Evolutionary conservation across 2,113 vertebrate genomes (phyloP), one percentile per base, ranked within the genome.

Genomic region (Osmerus mordax): DNA sequence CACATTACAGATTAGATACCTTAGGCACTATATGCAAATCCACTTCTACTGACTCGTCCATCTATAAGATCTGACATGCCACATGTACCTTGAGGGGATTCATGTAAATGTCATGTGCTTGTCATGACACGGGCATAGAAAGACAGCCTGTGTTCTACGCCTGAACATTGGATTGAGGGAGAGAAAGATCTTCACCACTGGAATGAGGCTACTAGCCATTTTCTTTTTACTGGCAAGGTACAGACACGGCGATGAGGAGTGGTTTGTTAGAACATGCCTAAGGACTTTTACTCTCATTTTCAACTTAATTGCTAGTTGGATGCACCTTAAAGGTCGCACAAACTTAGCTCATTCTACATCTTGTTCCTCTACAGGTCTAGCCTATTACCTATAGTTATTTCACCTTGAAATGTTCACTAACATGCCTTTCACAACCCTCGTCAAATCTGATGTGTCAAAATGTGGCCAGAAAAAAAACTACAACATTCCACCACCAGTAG

Each of bases 401-500:
- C 3, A 78, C 54, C 21, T 28, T 70, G n/a, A 9, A 68, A 81
- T 21, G 21, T 21, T 21, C 70, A n/a, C 76, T 67, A 47, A 83
- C 41, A 74, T 41, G 19, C 52, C 63, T 81, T 21, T n/a, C 69
- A 65, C 41, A 47, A 36, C 73, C 54, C 4, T 58, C 59, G 69
- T 29, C 73, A 12, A 71, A 36, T 41, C 41, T 18, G 53, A n/a
- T 14, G 61, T 66, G 41, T 53, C 36, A 66, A 28, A 47, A 1
- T 0, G 69, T 78, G 72, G 74, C 78, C 81, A 21, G 56, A 53
- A 21, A 63, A 53, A 58, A 7, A 23, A 23, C 5, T 1, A 32
- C 29, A 71, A 32, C 83, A 87, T 83, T 84, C 83, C 80, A 77
- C 29, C 70, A 78, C 81, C 21, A 21, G 36, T 47, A 11, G 41